Evolutionary conservation across 2,888 invertebrate species (phyloP).

Genomic region (Hemithea aestivaria): DNA sequence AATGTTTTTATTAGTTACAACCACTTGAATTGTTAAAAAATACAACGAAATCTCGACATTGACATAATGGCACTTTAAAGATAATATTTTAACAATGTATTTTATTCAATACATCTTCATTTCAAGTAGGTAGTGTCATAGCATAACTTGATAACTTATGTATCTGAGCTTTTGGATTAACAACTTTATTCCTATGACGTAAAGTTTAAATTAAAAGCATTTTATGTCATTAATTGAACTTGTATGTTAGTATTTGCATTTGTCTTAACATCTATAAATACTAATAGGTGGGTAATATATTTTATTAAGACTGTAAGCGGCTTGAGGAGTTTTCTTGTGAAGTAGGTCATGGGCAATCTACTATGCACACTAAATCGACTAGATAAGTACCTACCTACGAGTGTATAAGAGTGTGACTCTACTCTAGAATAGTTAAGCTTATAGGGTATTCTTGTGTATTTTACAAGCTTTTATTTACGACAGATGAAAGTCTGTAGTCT

Average conservation of each 20-base stretch:
- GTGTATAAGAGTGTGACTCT: too few relatives aligned
- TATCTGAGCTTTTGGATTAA: not conserved
- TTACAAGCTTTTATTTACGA: too few relatives aligned
- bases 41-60: constrained; percentile 10
- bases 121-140: constrained; percentile 6
- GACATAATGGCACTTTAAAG: constrained; percentile 11
- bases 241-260: constrained; percentile 7
- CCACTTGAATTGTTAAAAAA: too few relatives aligned
- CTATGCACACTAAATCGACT: too few relatives aligned
- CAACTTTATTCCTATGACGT: not conserved
- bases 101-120: constrained; percentile 15
- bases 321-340: constrained; percentile 28
- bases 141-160: not conserved
- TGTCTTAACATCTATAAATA: constrained; percentile 2
- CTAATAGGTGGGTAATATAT: too few relatives aligned
- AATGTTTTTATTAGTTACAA: too few relatives aligned
- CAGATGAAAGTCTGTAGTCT: too few relatives aligned
- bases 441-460: too few relatives aligned
- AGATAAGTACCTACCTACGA: too few relatives aligned
- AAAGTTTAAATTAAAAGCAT: not conserved
- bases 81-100: constrained; percentile 14
- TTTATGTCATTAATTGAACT: not conserved
- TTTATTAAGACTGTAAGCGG: too few relatives aligned
- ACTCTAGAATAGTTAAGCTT: too few relatives aligned
- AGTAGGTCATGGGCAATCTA: constrained; percentile 31